These are phyloP conservation scores for Diadumene lineata DNA, from an alignment of 92 coral and sea anemone genomes.

Conservation along the genomic window DNA sequence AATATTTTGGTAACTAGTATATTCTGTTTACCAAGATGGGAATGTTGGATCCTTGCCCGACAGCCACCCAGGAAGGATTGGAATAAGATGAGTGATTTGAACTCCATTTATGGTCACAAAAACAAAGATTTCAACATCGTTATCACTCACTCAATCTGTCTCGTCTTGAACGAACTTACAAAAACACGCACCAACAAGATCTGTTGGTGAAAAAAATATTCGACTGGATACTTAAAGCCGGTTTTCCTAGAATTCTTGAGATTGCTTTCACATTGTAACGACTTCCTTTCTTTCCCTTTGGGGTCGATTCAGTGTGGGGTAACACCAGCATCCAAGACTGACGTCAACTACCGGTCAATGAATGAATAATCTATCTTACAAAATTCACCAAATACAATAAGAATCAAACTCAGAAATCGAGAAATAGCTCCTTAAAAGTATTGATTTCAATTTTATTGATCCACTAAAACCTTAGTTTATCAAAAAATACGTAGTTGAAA, in stretches of 20 bases:
- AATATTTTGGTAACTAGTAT: background rate
- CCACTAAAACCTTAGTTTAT: no score
- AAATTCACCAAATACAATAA: no score
- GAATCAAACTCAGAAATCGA: no score
- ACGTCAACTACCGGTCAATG: background rate
- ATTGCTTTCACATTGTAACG: background rate
- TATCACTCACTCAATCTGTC: slow-evolving; percentile 4
- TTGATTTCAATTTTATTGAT: no score
- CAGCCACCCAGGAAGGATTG: slow-evolving; percentile 44
- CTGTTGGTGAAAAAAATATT: background rate
- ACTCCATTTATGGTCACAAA: slow-evolving; percentile 36
- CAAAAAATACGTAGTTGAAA: background rate
- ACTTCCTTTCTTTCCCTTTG: background rate
- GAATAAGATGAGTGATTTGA: slow-evolving; percentile 9
- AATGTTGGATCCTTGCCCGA: slow-evolving; percentile 33
- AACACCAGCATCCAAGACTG: background rate
- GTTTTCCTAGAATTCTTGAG: background rate
- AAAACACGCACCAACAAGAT: slow-evolving; percentile 2
- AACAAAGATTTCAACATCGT: slow-evolving; percentile 11
- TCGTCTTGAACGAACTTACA: slow-evolving; percentile 6
- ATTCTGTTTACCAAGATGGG: background rate
- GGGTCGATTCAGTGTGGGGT: background rate
- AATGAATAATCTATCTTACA: background rate
- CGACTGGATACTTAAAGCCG: background rate
- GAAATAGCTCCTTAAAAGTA: no score